Evolutionary conservation across 2,888 invertebrate genomes (phyloP).

Genomic region (Ashinkailepas kermadecensis): DNA sequence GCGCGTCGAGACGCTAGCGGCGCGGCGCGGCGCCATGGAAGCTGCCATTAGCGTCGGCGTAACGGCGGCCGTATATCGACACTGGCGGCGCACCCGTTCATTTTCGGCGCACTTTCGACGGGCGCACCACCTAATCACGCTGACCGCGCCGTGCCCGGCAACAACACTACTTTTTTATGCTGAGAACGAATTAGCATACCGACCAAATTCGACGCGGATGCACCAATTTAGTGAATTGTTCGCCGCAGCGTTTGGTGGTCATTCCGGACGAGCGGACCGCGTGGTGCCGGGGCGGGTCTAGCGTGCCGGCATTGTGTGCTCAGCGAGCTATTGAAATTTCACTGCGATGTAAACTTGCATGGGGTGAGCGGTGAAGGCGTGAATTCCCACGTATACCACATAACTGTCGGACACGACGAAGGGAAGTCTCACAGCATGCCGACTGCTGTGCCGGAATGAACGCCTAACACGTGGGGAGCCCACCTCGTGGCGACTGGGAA

Average conservation of each 20-base stretch:
- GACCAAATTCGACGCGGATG: conserved; percentile 7
- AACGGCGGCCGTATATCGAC: background rate
- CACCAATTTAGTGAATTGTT: conserved; percentile 11
- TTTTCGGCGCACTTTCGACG: background rate
- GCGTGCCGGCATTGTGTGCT: background rate
- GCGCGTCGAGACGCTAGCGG: no score
- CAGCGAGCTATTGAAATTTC: background rate
- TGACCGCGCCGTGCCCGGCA: background rate
- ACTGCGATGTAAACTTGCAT: background rate
- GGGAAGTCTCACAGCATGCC: background rate
- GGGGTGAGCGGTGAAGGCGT: background rate
- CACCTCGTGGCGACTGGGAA: no score
- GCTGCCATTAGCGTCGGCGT: background rate
- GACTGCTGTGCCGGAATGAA: no score
- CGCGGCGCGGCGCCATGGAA: background rate
- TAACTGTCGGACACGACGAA: background rate
- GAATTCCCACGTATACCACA: conserved; percentile 1
- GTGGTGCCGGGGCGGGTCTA: background rate
- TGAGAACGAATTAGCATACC: conserved; percentile 18
- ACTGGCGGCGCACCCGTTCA: background rate
- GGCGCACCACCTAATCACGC: background rate
- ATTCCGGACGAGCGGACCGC: background rate
- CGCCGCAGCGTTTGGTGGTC: background rate
- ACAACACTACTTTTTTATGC: conserved; percentile 3
- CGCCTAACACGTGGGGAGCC: no score